Evolutionary conservation across 2,888 invertebrate genomes (phyloP).

Genomic region (Lissocephala sabroskyi): DNA sequence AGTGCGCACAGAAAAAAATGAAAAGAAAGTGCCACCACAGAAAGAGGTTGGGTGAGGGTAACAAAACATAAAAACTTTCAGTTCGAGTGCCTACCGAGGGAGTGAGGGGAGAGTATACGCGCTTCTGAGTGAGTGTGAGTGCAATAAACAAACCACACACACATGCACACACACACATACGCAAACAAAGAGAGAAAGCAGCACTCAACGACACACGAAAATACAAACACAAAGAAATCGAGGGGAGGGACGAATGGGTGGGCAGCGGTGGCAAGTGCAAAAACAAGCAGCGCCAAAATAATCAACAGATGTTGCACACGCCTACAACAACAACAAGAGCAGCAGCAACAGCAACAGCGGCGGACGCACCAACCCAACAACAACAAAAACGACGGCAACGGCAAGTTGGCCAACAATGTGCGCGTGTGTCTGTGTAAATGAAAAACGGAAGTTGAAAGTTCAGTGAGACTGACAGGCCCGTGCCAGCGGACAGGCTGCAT

Average conservation of each 20-base stretch:
- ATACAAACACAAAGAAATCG: constrained; percentile 15
- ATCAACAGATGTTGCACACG: constrained; percentile 58
- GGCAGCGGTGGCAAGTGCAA: constrained; percentile 27
- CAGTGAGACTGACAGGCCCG: constrained; percentile 46
- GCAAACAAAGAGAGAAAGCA: constrained; percentile 5
- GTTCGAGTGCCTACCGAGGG: constrained; percentile 21
- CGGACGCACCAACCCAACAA: no score
- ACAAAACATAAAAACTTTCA: constrained; percentile 26
- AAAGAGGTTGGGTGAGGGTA: constrained; percentile 30
- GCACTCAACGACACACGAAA: constrained; percentile 3
- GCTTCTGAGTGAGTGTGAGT: constrained; percentile 25
- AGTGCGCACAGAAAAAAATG: constrained; percentile 9
- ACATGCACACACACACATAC: constrained; percentile 13
- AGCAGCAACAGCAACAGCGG: no score
- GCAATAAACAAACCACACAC: constrained; percentile 52
- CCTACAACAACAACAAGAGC: constrained; percentile 25
- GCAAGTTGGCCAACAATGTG: constrained; percentile 3
- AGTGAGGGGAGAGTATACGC: constrained; percentile 1
- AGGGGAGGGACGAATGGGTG: no score
- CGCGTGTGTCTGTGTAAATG: constrained; percentile 45
- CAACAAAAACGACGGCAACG: constrained; percentile 23
- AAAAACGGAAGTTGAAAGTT: constrained; percentile 61
- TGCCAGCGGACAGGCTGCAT: constrained; percentile 42
- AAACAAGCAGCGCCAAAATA: constrained; percentile 40
- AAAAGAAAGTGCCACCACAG: constrained; percentile 23